Percentiles rank a stretch among this genome's conserved stretches.
Evolutionary conservation across 2,113 vertebrate genomes (phyloP).

Genomic region (Stegastes partitus): DNA sequence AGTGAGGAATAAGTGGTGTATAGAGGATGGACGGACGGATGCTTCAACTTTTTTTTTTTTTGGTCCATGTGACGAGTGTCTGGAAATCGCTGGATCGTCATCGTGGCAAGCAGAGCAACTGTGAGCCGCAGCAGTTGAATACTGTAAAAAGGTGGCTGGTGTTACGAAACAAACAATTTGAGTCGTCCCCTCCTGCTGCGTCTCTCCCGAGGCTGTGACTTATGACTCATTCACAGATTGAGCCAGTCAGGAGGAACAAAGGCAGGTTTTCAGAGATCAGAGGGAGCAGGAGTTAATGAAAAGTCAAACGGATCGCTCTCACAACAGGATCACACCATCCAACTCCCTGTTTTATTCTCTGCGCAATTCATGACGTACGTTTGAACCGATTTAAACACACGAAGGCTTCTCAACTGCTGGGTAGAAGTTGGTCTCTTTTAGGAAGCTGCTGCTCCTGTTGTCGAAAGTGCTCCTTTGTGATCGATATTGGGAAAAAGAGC

Average conservation of each 20-base stretch:
- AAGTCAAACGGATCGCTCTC: conserved; percentile 36
- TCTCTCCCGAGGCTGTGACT: conserved; percentile 43
- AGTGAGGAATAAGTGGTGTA: too few relatives aligned
- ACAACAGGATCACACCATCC: conserved; percentile 26
- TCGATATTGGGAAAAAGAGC: conserved; percentile 40
- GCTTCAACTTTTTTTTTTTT: too few relatives aligned
- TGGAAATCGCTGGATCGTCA: conserved; percentile 50
- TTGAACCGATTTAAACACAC: conserved; percentile 11
- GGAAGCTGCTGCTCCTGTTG: conserved; percentile 6
- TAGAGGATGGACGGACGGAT: too few relatives aligned
- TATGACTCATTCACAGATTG: conserved; percentile 65
- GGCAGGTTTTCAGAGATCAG: conserved; percentile 55
- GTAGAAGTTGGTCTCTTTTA: conserved; percentile 11
- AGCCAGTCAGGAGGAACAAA: conserved; percentile 67
- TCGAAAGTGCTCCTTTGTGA: conserved; percentile 18
- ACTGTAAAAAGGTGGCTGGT: conserved; percentile 54
- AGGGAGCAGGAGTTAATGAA: conserved; percentile 50
- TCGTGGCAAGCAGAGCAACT: background rate
- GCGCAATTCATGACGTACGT: background rate
- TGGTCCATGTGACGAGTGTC: conserved; percentile 25
- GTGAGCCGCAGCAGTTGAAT: conserved; percentile 36
- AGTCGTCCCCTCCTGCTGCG: conserved; percentile 39
- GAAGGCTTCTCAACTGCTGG: background rate
- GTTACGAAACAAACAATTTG: conserved; percentile 61
- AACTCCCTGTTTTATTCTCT: conserved; percentile 4